These are phyloP conservation scores for Tenthredo amoena DNA, from an alignment of 2,888 invertebrate species.

Conservation along the genomic window DNA sequence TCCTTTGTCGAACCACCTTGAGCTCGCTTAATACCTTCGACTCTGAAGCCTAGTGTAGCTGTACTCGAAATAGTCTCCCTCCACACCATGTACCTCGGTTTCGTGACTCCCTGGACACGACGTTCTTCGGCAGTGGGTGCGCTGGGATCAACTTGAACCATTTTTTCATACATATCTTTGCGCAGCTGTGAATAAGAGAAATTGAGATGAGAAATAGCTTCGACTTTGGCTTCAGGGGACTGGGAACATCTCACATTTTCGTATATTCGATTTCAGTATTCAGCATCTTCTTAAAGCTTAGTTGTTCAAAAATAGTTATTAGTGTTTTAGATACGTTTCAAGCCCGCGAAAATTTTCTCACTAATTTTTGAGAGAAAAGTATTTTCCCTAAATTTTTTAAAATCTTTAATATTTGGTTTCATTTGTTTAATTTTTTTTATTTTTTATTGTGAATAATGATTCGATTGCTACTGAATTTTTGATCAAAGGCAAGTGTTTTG, in stretches of 20 bases:
- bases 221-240: background rate
- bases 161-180: conserved; percentile 98
- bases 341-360: background rate
- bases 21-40: conserved; percentile 95
- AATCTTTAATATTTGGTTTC: background rate
- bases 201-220: background rate
- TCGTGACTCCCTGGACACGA: conserved; percentile 93
- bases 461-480: background rate
- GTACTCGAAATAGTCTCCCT: conserved; percentile 98
- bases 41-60: conserved; percentile 96
- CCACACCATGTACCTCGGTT: conserved; percentile 97
- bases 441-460: background rate
- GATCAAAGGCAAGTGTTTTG: background rate
- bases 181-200: conserved; percentile 64
- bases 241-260: background rate
- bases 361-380: background rate
- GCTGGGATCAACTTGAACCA: conserved; percentile 94
- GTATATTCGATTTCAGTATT: background rate
- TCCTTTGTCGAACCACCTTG: conserved; percentile 96
- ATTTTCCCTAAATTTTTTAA: background rate
- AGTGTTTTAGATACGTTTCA: background rate
- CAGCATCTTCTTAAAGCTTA: background rate
- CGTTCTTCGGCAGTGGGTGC: conserved; percentile 96
- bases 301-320: background rate
- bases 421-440: background rate